Evolutionary conservation across 2,888 invertebrate species (phyloP), one percentile per base, ranked within the genome.

Genomic region (Nymphalis c-album): DNA sequence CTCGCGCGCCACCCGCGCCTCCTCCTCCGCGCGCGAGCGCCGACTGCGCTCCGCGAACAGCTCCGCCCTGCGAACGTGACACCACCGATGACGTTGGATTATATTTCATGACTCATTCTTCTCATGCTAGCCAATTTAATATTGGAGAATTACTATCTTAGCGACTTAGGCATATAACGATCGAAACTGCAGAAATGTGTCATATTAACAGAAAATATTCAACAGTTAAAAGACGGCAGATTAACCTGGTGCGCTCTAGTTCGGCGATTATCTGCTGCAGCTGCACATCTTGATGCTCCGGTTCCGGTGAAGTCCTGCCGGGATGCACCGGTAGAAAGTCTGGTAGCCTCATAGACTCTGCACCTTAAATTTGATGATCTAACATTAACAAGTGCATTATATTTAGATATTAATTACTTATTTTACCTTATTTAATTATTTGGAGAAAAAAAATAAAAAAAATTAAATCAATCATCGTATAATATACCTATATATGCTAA

Each of bases 301-400:
- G 90, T 73, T 89, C 92, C 1, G 90, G 92, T 0, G 90, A 91
- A 5, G 89, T 90, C 62, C 90, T 77, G 1, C 90, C 92, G 0
- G 89, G 91, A 72, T 92, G 92, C 64, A 90, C 86, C 0, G 93
- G 93, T 55, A 93, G 78, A 76, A 92, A 92, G 76, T 93, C 93
- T 1, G 93, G 93, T 22, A 93, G 75, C 5, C 92, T 82, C 85
- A 91, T 89, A 0, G 90, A 88, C 68, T 92, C 92, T n/a, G 87
- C 85, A 20, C 89, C 90, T 90, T 74, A 0, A 80, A 67, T 10
- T 74, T 17, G 46, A 26, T 47, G 16, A 31, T 31, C 5, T 31
- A 31, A 31, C 26, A 31, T 31, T 31, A 31, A 31, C 6, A 31
- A 6, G 26, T 31, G 26, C 26, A 31, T 31, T 31, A 0, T 31